Percentiles rank a stretch among this genome's conserved stretches.
Evolutionary conservation across 2,888 invertebrate species (phyloP).

Genomic region (Pycnomerus fuliginosus): DNA sequence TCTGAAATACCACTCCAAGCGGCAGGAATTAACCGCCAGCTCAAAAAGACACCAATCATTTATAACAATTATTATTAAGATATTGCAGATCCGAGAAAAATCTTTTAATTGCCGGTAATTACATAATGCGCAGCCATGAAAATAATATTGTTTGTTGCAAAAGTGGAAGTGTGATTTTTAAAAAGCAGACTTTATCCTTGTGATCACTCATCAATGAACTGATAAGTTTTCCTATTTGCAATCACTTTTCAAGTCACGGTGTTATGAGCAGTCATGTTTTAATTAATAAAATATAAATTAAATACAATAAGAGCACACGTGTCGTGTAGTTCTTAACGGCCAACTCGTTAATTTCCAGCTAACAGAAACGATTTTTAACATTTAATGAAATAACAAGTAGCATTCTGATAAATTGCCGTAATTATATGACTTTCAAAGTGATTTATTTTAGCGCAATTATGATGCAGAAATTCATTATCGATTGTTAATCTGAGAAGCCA

Average conservation of each 20-base stretch:
- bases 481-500: no score
- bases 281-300: neutral
- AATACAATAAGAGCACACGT: constrained; percentile 3
- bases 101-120: no score
- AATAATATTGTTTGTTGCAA: constrained; percentile 11
- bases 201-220: constrained; percentile 20
- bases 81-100: no score
- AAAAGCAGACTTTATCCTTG: constrained; percentile 17
- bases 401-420: constrained; percentile 7
- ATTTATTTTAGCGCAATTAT: no score
- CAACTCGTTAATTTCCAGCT: neutral
- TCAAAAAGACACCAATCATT: no score
- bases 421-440: constrained; percentile 6
- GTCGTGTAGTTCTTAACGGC: neutral
- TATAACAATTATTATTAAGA: no score
- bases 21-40: no score
- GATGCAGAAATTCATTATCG: no score
- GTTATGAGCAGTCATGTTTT: neutral
- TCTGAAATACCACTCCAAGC: neutral
- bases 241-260: constrained; percentile 6
- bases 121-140: constrained; percentile 10
- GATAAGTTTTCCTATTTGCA: constrained; percentile 1
- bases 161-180: constrained; percentile 4
- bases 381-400: no score
- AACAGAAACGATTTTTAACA: constrained; percentile 1